Evolutionary conservation across 2,113 vertebrate genomes (phyloP), one percentile per base, ranked within the genome.

Genomic region (Dascyllus trimaculatus): DNA sequence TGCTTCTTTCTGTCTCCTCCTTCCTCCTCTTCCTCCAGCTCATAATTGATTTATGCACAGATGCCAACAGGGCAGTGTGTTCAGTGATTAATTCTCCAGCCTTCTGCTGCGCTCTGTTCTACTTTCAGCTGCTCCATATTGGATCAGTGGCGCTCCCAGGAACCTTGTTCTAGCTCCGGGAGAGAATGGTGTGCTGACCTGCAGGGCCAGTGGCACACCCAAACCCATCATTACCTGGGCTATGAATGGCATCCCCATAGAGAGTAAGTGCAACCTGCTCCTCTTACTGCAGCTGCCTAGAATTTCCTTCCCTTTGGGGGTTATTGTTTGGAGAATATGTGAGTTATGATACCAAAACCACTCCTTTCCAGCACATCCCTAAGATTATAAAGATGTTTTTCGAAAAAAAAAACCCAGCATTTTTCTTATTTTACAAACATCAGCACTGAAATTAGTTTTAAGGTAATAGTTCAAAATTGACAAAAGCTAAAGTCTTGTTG

Each of bases 81-180:
- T 72, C 75, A n/a, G 63, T 86, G 72, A 89, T 87, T 82, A 71
- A 89, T 83, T 84, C 24, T 88, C 25, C 71, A 74, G 49, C 68
- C 56, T 65, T 82, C 73, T 87, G 58, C 67, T 78, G 65, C 21
- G 2, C 66, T 88, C 65, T 85, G 65, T 59, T 76, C 61, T 84
- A 24, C 76, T 88, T 87, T 35, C 78, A 99, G 98, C 98, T 85
- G 96, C 97, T 68, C 98, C 98, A 0, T 98, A 98, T 85, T 99
- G 98, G 98, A 98, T 99, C 91, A 93, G 89, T 60, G 93, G 93
- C 57, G 92, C 97, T 66, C 97, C 98, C 70, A 94, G 89, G 69
- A 99, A 99, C 84, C 95, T 99, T 57, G 94, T 99, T 58, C 90
- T 99, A 40, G 96, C 98, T 81, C 97, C 98, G 32, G 95, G 95